phyloP scores from a whole-genome alignment of 1,140 invertebrate genomes.

The Physella acuta region DNA sequence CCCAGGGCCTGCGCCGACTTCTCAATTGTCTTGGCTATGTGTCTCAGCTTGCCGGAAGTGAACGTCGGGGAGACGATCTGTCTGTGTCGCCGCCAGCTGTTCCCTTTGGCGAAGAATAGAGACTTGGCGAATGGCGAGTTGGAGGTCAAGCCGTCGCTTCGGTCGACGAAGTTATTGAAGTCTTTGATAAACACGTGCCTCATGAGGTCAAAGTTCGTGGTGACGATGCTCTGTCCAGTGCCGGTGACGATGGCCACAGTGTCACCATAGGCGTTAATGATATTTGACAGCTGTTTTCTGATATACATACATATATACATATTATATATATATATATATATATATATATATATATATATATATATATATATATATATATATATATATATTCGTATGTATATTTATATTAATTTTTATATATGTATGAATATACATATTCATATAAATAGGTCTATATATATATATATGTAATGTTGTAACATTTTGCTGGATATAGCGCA shows the following conservation, averaged over 20 bases:
- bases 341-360: no score
- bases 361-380: no score
- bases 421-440: no score
- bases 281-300: not conserved
- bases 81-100: conserved; percentile 4
- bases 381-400: no score
- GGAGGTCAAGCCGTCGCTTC: not conserved
- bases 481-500: no score
- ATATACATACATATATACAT: no score
- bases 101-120: conserved; percentile 9
- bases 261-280: conserved; percentile 5
- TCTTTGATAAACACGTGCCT: conserved; percentile 11
- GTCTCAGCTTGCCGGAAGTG: conserved; percentile 12
- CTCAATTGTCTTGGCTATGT: not conserved
- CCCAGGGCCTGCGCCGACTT: not conserved
- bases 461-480: no score
- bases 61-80: conserved; percentile 16
- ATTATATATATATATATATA: no score
- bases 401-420: no score
- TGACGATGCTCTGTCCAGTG: not conserved
- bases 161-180: conserved; percentile 12
- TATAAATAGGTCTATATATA: no score
- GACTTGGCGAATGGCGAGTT: conserved; percentile 1
- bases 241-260: not conserved
- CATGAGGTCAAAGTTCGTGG: conserved; percentile 6